These are phyloP conservation scores for Drosophila teissieri DNA, from an alignment of 1,140 invertebrate species.

Conservation along the genomic window DNA sequence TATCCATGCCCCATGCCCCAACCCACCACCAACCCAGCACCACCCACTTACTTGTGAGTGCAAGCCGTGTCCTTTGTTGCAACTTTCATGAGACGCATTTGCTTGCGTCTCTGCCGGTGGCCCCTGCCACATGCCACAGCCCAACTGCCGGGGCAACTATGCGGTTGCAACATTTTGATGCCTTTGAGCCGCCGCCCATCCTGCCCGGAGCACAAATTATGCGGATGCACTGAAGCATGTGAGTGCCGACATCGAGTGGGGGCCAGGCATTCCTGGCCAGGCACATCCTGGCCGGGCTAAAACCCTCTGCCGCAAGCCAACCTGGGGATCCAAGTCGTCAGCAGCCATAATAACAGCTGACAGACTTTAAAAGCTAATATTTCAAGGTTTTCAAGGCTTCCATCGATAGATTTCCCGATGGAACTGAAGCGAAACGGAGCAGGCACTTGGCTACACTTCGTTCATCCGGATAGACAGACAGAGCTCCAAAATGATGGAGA, in stretches of 20 bases:
- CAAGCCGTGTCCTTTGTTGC: neutral
- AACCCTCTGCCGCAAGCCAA: no score
- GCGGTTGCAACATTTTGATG: constrained; percentile 26
- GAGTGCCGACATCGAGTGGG: constrained; percentile 19
- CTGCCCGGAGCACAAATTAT: constrained; percentile 16
- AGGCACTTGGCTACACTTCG: neutral
- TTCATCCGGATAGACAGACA: neutral
- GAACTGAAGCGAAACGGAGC: neutral
- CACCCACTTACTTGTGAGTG: neutral
- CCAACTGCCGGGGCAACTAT: constrained; percentile 13
- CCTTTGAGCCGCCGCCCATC: constrained; percentile 17
- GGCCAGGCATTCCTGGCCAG: constrained; percentile 5
- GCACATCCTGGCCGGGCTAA: no score
- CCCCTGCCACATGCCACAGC: neutral
- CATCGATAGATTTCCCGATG: neutral
- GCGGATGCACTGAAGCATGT: constrained; percentile 29
- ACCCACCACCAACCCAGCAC: neutral
- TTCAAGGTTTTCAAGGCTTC: neutral
- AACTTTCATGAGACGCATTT: neutral
- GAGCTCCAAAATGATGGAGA: constrained; percentile 40
- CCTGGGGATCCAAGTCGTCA: no score
- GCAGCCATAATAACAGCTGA: neutral
- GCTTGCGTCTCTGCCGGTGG: neutral
- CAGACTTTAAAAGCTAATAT: neutral
- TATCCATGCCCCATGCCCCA: neutral